Conservation (phyloP, 2,797 vertebrate genomes). For the Ciconia nigra region DNA sequence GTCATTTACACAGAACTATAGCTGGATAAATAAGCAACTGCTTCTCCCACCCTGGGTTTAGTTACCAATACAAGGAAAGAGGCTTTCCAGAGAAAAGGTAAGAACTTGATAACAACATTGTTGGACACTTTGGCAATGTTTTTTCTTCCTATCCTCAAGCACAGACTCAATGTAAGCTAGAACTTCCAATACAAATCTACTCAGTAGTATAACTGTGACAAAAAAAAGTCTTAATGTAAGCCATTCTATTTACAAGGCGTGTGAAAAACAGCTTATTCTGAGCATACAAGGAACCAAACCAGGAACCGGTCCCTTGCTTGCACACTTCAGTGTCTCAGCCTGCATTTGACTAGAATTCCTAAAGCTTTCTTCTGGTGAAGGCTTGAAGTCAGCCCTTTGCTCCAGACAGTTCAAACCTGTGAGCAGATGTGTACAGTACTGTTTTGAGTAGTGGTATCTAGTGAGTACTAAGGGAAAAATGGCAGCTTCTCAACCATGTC, state of each 20-base stretch:
- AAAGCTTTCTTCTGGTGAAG: background rate
- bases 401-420: background rate
- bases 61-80: background rate
- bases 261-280: background rate
- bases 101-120: accelerated
- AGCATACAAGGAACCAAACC: background rate
- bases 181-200: background rate
- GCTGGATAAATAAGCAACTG: background rate
- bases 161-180: background rate
- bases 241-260: background rate
- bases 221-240: background rate
- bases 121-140: background rate
- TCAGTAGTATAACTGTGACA: background rate
- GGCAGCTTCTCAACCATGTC: background rate
- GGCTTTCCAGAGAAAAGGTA: background rate
- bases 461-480: background rate
- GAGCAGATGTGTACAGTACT: background rate
- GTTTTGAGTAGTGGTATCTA: background rate
- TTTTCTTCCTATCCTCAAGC: background rate
- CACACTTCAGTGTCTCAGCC: background rate
- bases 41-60: background rate
- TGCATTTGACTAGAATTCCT: background rate
- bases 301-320: background rate
- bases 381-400: background rate
- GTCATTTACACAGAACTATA: background rate